A percentile compares a stretch with the other conserved stretches of the same genome.
Conservation (phyloP, 92 coral and sea anemone genomes). For the Siderastrea radians region DNA sequence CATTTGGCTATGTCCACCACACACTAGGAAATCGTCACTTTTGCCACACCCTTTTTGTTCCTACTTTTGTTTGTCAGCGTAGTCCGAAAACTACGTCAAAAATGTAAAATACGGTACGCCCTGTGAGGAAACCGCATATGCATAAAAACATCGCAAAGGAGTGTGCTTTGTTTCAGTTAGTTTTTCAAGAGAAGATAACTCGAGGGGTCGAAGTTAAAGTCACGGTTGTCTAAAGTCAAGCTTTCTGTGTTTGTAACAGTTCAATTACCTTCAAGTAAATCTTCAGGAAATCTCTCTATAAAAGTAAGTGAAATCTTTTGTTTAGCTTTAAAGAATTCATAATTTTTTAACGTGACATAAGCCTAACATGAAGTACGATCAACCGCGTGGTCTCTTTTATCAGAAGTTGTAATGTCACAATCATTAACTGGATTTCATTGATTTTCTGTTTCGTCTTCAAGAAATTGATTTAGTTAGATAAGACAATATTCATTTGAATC, state of each 20-base stretch:
- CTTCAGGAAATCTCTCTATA: neutral
- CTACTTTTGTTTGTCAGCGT: neutral
- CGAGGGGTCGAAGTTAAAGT: neutral
- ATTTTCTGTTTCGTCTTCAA: neutral
- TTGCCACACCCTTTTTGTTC: neutral
- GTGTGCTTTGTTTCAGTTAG: neutral
- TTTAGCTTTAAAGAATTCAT: neutral
- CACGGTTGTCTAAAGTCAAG: neutral
- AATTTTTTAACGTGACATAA: neutral
- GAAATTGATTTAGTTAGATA: neutral
- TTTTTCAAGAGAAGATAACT: neutral
- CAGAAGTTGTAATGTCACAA: neutral
- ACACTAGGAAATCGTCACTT: neutral
- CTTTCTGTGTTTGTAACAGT: neutral
- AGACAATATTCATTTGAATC: neutral
- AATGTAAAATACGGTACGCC: constrained; percentile 3
- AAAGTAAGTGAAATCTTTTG: neutral
- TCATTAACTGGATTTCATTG: neutral
- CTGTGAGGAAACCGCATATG: neutral
- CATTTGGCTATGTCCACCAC: too few species aligned
- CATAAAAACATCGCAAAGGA: neutral
- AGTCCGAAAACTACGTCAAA: neutral
- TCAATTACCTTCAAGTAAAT: neutral
- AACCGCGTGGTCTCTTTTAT: neutral
- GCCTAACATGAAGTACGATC: neutral